phyloP scores from a whole-genome alignment of 2,888 invertebrate genomes.

The Conistra vaccinii region DNA sequence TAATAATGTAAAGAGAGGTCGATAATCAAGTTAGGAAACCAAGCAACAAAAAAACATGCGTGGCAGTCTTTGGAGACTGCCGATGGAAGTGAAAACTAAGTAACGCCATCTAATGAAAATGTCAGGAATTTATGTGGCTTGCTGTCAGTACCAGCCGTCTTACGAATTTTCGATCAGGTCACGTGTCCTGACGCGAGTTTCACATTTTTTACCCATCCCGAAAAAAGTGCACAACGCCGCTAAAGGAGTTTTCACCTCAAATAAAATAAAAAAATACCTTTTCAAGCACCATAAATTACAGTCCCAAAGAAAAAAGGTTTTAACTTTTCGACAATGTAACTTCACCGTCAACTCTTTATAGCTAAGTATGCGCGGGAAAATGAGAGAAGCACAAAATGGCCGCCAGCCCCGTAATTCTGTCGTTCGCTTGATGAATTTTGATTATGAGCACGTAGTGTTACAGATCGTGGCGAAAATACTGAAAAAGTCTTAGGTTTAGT shows the following conservation, averaged over 20 bases:
- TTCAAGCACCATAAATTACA: slow-evolving; percentile 5
- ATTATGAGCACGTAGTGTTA: slow-evolving; percentile 58
- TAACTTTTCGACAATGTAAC: slow-evolving; percentile 46
- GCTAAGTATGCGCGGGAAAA: slow-evolving; percentile 39
- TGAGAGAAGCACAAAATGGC: slow-evolving; percentile 50
- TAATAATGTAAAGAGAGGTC: not conserved
- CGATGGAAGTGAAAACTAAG: too few relatives aligned
- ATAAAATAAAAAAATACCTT: not conserved
- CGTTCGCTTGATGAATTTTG: slow-evolving; percentile 62
- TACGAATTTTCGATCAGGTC: too few relatives aligned
- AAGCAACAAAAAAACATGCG: not conserved
- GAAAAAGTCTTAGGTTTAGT: slow-evolving; percentile 27
- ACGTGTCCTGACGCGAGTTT: too few relatives aligned
- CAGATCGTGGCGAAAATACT: slow-evolving; percentile 59
- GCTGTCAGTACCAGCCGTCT: too few relatives aligned
- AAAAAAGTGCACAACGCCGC: too few relatives aligned
- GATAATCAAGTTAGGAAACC: too few relatives aligned
- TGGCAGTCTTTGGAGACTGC: too few relatives aligned
- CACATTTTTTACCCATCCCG: too few relatives aligned
- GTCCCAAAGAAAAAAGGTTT: slow-evolving; percentile 33
- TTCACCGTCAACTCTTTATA: slow-evolving; percentile 44
- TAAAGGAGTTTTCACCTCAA: too few relatives aligned
- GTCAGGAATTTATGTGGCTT: too few relatives aligned
- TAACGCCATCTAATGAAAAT: too few relatives aligned
- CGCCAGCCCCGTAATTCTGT: slow-evolving; percentile 35